These are phyloP conservation scores for Heliconius melpomene DNA, from an alignment of 1,140 invertebrate species.

Conservation along the genomic window DNA sequence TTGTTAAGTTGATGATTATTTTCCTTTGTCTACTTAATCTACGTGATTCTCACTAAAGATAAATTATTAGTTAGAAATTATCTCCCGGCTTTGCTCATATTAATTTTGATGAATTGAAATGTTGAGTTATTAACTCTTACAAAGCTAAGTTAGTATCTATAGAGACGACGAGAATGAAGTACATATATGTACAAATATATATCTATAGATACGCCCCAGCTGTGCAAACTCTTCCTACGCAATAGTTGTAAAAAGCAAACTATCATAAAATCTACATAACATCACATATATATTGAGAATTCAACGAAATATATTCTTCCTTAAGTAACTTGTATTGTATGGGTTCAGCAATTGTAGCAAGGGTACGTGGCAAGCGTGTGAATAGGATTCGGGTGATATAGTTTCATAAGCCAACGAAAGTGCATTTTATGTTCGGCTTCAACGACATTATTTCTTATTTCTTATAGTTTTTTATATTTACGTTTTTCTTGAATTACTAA, in stretches of 20 bases:
- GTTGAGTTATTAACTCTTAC: too few species aligned
- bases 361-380: constrained; percentile 16
- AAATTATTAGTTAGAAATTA: too few species aligned
- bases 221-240: not conserved
- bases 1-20: not conserved
- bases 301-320: constrained; percentile 4
- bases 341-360: constrained; percentile 16
- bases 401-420: not conserved
- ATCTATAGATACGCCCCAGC: not conserved
- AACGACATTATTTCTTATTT: not conserved
- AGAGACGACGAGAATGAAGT: not conserved
- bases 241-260: not conserved
- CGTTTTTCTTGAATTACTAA: too few species aligned
- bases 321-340: constrained; percentile 24
- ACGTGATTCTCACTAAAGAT: not conserved
- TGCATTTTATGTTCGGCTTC: not conserved
- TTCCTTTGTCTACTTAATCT: not conserved
- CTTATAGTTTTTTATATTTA: not conserved
- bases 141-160: not conserved
- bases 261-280: constrained; percentile 3
- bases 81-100: too few species aligned
- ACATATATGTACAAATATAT: not conserved
- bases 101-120: too few species aligned
- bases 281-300: not conserved
- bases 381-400: constrained; percentile 4